Evolutionary conservation across 2,888 invertebrate genomes (phyloP).

Genomic region (Drosophila engyochracea): DNA sequence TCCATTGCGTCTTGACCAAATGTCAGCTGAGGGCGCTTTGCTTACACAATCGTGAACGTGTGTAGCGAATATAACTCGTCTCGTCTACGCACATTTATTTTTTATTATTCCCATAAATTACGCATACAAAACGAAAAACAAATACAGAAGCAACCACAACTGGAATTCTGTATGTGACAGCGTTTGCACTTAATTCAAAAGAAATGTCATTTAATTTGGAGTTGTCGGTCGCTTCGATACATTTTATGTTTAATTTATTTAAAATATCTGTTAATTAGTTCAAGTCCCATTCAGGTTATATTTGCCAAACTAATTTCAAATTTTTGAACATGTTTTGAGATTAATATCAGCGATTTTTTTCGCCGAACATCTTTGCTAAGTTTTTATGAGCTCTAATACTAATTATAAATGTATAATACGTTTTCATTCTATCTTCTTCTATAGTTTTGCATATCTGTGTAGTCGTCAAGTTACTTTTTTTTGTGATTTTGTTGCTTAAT

Average conservation of each 20-base stretch:
- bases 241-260: slow-evolving; percentile 49
- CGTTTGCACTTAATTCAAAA: slow-evolving; percentile 18
- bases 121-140: slow-evolving; percentile 49
- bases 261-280: slow-evolving; percentile 64
- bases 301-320: slow-evolving; percentile 60
- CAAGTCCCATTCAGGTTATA: slow-evolving; percentile 33
- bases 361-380: slow-evolving; percentile 32
- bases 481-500: slow-evolving; percentile 69
- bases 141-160: neutral
- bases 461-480: slow-evolving; percentile 33
- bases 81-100: slow-evolving; percentile 7
- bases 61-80: neutral
- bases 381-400: slow-evolving; percentile 59
- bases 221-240: slow-evolving; percentile 8
- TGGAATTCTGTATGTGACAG: slow-evolving; percentile 14
- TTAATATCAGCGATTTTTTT: slow-evolving; percentile 23
- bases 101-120: slow-evolving; percentile 55
- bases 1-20: slow-evolving; percentile 36
- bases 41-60: slow-evolving; percentile 31
- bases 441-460: neutral
- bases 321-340: slow-evolving; percentile 50
- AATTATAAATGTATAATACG: slow-evolving; percentile 54
- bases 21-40: slow-evolving; percentile 33
- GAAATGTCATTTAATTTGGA: slow-evolving; percentile 17
- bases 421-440: slow-evolving; percentile 20